Evolutionary conservation across 2,888 invertebrate species (phyloP), one percentile per base, ranked within the genome.

Genomic region (Andrena dorsata): DNA sequence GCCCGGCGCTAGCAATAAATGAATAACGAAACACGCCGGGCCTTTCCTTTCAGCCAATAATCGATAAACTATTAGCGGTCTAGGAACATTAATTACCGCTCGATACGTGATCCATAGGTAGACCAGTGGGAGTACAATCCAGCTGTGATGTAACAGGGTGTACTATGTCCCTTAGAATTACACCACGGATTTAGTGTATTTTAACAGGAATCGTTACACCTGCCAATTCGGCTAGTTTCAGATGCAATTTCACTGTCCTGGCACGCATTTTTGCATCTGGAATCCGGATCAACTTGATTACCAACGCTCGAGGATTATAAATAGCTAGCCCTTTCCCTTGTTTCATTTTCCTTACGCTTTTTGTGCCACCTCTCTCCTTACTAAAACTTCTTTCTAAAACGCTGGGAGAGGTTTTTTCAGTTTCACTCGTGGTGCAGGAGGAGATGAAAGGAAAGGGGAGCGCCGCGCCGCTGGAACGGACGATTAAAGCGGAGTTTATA

Each of bases 401-500:
- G 58, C 20, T 7, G 16, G 56, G 35, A 70, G 64, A 72, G 47
- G 41, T 8, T 77, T 70, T 53, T 75, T 71, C 68, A 73, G 51
- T 77, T 82, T 69, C 23, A 47, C 16, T 16, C 41, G 41, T 4
- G 41, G 41, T 51, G 47, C 41, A 49, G 23, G 49, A 56, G 28
- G 35, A 35, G 60, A 68, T 71, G 76, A 76, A 74, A 78, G 61
- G 74, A 61, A 76, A 76, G 49, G 56, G 60, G 51, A 41, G 64
- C 28, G 47, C 60, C 32, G 28, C 28, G 35, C 60, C 32, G 28
- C 30, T 64, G 51, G 79, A 76, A 26, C 47, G 76, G 20, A 65
- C 63, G 70, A 79, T 85, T 85, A 85, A 85, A 81, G 73, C 56
- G 75, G 61, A 75, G 68, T 81, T 86, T 78, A 76, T 35, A 76